Base-by-base conservation (phyloP, 2,888 invertebrate genomes). In the Drosophila nigricruria region DNA sequence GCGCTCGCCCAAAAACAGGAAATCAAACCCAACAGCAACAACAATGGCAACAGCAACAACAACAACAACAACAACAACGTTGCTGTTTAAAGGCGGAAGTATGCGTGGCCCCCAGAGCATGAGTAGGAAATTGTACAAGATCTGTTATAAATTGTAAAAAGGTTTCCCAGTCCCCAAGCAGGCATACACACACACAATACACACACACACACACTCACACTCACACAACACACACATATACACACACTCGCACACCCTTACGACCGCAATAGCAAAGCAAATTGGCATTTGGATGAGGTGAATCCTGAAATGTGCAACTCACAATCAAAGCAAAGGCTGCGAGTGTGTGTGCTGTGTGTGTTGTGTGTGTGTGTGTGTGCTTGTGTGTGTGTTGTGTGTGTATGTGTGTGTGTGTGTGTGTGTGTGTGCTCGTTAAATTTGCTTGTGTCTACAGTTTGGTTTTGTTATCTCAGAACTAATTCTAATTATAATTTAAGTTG, bases 111-210 rank as follows among this genome's bases (percentile, higher is more conserved):
- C 52, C 30, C 32, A 5, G 61, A 60, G 38, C 66, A 53, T 40
- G 64, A 59, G 70, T 56, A 62, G 54, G 57, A 79, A 77, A 79
- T 74, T 70, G 70, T 63, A 58, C 53, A 65, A 63, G 62, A 61
- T 70, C 52, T 79, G 70, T 79, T 74, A 66, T 77, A 70, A 79
- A 77, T 79, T 75, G 66, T 58, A 67, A 54, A 62, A 69, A 64
- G 79, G 49, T 58, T 53, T 27, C n/a, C 8, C 32, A 34, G 32
- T 18, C 40, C 45, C 53, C n/a, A 14, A 34, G 12, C 16, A 27
- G 27, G 23, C 16, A 12, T 23, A 25, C 40, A 58, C 40, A n/a
- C n/a, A n/a, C n/a, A n/a, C n/a, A n/a, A n/a, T n/a, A 58, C 67
- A 57, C n/a, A 38, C 18, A 18, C 12, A 9, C 30, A 27, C 30